These are phyloP conservation scores for Mythimna pallens DNA, from an alignment of 2,888 invertebrate genomes.

Conservation along the genomic window DNA sequence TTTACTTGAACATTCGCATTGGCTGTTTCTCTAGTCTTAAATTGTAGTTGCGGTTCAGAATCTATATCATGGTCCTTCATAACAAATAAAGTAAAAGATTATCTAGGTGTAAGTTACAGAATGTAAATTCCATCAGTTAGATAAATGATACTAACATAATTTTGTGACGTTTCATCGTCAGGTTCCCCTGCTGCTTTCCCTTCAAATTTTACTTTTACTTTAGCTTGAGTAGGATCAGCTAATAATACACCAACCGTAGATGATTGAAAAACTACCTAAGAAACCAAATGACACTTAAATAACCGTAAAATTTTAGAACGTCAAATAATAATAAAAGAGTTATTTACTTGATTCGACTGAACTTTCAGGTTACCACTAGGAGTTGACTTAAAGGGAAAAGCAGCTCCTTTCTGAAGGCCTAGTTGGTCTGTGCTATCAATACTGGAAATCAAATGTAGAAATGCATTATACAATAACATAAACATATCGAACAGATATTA, in stretches of 20 bases:
- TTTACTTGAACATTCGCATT: constrained; percentile 60
- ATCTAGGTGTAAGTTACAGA: neutral
- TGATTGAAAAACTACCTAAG: constrained; percentile 93
- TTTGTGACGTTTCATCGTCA: constrained; percentile 71
- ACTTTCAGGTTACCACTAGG: constrained; percentile 93
- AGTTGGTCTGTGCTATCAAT: constrained; percentile 76
- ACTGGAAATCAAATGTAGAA: constrained; percentile 66
- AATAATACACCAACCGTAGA: constrained; percentile 93
- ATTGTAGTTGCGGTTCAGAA: constrained; percentile 73
- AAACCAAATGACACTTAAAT: constrained; percentile 36
- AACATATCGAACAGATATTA: too few relatives aligned
- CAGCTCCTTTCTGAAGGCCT: constrained; percentile 74
- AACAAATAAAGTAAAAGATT: neutral
- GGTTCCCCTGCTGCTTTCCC: constrained; percentile 78
- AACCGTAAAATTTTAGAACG: neutral
- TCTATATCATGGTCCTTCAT: constrained; percentile 71
- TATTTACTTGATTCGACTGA: constrained; percentile 92
- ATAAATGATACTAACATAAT: constrained; percentile 68
- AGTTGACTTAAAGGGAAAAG: constrained; percentile 92
- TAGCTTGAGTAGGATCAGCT: constrained; percentile 92
- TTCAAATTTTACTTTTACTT: constrained; percentile 91
- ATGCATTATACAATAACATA: neutral
- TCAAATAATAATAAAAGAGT: constrained; percentile 6
- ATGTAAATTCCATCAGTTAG: neutral
- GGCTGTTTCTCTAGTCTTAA: constrained; percentile 67